Percentiles rank a stretch among this genome's conserved stretches.
Evolutionary conservation across 2,797 vertebrate genomes (phyloP).

Genomic region (Phoxinus dragarum): DNA sequence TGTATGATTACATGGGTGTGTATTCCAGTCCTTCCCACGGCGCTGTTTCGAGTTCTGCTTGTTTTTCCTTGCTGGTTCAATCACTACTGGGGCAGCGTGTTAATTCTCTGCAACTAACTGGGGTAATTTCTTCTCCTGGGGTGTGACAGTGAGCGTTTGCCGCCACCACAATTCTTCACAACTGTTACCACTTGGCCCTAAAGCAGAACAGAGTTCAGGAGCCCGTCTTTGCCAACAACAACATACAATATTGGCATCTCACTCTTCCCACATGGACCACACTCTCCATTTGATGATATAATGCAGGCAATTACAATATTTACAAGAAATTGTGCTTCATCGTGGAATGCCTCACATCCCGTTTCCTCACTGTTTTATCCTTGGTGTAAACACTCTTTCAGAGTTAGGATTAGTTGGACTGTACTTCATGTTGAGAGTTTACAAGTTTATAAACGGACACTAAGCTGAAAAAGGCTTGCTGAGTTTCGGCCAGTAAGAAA

Average conservation of each 20-base stretch:
- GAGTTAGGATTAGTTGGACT: constrained; percentile 60
- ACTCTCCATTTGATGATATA: constrained; percentile 81
- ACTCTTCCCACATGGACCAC: constrained; percentile 79
- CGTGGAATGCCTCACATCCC: constrained; percentile 65
- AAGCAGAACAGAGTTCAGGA: constrained; percentile 71
- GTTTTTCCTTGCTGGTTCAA: constrained; percentile 77
- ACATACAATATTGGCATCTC: constrained; percentile 87
- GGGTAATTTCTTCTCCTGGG: constrained; percentile 85
- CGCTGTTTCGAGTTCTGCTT: constrained; percentile 73
- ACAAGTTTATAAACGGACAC: constrained; percentile 63
- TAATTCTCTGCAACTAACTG: constrained; percentile 88
- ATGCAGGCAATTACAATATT: constrained; percentile 83
- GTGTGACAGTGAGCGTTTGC: constrained; percentile 58
- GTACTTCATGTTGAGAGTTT: constrained; percentile 61
- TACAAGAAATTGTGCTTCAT: constrained; percentile 75
- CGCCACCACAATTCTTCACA: constrained; percentile 60
- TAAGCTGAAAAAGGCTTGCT: constrained; percentile 54
- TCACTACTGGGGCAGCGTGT: constrained; percentile 77
- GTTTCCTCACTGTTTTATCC: constrained; percentile 50
- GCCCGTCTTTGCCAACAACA: constrained; percentile 84
- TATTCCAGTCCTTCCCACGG: constrained; percentile 69
- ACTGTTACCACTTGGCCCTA: constrained; percentile 84
- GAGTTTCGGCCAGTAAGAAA: constrained; percentile 47
- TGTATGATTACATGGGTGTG: constrained; percentile 58
- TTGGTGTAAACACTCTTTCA: constrained; percentile 69